phyloP scores from a whole-genome alignment of 2,113 vertebrate species.

The Nipponia nippon region DNA sequence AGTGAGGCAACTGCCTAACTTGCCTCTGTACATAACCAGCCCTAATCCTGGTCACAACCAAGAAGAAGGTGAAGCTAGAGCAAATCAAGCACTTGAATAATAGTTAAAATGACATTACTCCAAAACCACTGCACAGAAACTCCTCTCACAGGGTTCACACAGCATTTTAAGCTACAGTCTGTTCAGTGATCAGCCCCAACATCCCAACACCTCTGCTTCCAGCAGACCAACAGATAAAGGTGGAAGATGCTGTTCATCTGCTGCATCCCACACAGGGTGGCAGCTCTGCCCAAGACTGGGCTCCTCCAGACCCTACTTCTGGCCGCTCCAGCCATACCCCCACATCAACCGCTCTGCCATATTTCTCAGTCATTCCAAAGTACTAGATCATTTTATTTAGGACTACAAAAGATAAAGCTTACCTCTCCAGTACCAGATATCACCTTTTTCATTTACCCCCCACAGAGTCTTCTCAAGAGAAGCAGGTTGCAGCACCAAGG shows the following conservation, averaged over 20 bases:
- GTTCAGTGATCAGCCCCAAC: background rate
- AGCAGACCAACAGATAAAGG: background rate
- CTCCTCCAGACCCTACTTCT: background rate
- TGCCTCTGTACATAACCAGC: background rate
- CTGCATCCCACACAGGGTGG: no score
- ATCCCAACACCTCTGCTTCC: background rate
- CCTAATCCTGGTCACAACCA: rapidly evolving
- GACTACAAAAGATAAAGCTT: background rate
- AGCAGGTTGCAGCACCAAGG: background rate
- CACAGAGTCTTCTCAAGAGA: background rate
- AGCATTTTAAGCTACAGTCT: background rate
- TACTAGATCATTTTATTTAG: background rate
- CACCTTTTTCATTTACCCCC: background rate
- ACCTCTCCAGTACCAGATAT: background rate
- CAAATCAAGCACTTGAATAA: background rate
- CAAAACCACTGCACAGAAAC: background rate
- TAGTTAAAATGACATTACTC: background rate
- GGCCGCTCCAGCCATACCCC: background rate
- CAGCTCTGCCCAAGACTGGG: background rate
- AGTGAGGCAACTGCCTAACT: background rate
- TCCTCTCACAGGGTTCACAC: background rate
- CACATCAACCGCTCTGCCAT: background rate
- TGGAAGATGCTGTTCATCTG: background rate
- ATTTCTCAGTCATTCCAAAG: background rate
- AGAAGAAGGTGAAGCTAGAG: background rate